A percentile compares a stretch with the other conserved stretches of the same genome.
phyloP scores from a whole-genome alignment of 2,113 vertebrate species.

The Malurus alboscapulatus region DNA sequence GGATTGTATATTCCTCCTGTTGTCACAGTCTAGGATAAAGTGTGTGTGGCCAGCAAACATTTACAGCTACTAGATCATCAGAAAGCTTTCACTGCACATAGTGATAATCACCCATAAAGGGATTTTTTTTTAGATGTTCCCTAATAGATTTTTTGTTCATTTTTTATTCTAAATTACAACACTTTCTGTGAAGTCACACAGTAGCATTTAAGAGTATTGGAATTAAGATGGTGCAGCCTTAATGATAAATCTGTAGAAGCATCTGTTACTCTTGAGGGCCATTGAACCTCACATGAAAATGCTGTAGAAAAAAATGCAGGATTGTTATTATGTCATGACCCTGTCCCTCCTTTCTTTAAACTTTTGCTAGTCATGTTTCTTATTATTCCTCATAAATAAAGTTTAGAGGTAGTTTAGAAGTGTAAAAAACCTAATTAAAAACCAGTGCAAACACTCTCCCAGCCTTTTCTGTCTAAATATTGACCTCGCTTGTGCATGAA shows the following conservation, averaged over 20 bases:
- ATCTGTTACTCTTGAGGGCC: background rate
- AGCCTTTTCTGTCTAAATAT: background rate
- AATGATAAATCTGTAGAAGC: background rate
- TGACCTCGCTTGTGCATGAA: background rate
- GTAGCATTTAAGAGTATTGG: background rate
- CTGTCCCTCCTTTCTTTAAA: background rate
- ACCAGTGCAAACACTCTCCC: background rate
- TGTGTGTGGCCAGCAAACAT: fast-evolving
- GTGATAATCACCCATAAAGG: no score
- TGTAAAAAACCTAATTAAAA: background rate
- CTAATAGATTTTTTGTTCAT: background rate
- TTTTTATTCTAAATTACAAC: background rate
- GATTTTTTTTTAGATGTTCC: background rate
- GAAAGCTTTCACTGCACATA: background rate
- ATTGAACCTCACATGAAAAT: background rate
- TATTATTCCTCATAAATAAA: background rate
- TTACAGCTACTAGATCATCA: background rate
- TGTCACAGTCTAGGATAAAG: background rate
- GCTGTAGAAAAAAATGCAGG: background rate
- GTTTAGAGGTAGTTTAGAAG: background rate
- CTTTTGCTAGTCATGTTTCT: background rate
- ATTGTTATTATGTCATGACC: background rate
- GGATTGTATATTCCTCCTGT: fast-evolving
- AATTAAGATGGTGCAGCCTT: background rate
- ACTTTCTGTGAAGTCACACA: background rate